Base-by-base conservation (phyloP, 53 echinoderm and acorn worm species). In the Arbacia lixula region DNA sequence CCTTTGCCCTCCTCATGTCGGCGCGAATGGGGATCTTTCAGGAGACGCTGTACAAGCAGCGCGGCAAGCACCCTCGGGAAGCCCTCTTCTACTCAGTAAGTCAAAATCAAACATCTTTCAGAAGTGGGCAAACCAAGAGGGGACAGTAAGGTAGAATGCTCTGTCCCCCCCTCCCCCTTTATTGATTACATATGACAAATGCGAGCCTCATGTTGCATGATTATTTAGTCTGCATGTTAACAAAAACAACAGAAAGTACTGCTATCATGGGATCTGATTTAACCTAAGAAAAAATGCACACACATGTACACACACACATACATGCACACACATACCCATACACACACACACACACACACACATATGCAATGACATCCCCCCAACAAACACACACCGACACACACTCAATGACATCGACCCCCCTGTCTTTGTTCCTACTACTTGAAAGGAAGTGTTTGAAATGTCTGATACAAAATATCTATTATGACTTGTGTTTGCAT, bases 1-100 rank as follows among this genome's bases (percentile, higher is more conserved):
- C 90, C 38, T 89, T 97, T 83, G 98, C 94, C 11, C 86, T 97
- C 19, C 87, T 97, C 55, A 78, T 97, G 87, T 97, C 98, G 29
- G 98, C 98, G 22, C 72, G 92, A 17, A 94, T 97, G 98, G 98
- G 98, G 19, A 92, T 97, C 46, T 97, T 84, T 46, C 98, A 97
- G 87, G 98, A 97, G 87, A 81, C 67, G 40, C 76, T 97, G 19
- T 97, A 97, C 79, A 32, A 43, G 12, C 34, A 88, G 33, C 84
- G 86, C 61, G 98, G 98, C 46, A 97, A 97, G 68, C 94, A 97
- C 52, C 92, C 98, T 3, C 85, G 91, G 36, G 98, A 97, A 68
- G 98, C 98, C 0, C 81, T 97, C 22, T 97, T 97, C 60, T 97
- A 94, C 83, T 92, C 93, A 1, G 98, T 97, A 80, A 97, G 60